Conservation (phyloP, 1,140 invertebrate species). For the Bombus breviceps region DNA sequence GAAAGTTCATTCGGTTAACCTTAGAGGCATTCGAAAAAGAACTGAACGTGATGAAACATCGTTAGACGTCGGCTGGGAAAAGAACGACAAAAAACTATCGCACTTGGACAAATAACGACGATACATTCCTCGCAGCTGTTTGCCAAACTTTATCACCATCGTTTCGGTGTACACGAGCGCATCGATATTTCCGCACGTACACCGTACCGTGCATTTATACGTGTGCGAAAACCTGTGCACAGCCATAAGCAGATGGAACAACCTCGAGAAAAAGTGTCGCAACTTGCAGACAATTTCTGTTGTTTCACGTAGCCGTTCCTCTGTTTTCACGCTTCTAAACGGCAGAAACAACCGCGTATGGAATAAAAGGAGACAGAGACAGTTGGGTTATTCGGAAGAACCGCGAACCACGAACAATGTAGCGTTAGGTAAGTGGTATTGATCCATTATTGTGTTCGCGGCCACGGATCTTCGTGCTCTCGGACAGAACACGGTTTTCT, state of each 20-base stretch:
- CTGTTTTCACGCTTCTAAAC: neutral
- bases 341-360: too few species aligned
- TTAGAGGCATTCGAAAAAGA: conserved; percentile 41
- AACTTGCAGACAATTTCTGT: conserved; percentile 26
- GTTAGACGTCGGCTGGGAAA: neutral
- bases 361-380: neutral
- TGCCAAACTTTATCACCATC: conserved; percentile 66
- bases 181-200: neutral
- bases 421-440: neutral
- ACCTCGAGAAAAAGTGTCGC: neutral
- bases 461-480: neutral
- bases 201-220: neutral
- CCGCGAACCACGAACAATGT: neutral
- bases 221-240: conserved; percentile 3
- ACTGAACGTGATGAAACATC: conserved; percentile 54
- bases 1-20: neutral
- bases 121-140: conserved; percentile 75
- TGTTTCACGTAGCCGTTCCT: neutral
- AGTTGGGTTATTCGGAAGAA: neutral
- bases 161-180: conserved; percentile 10
- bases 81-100: conserved; percentile 48
- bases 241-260: conserved; percentile 4
- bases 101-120: conserved; percentile 72
- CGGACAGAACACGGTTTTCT: neutral
- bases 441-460: neutral